Evolutionary conservation across 2,113 vertebrate genomes (phyloP).

Genomic region (Phalacrocorax pelagicus): DNA sequence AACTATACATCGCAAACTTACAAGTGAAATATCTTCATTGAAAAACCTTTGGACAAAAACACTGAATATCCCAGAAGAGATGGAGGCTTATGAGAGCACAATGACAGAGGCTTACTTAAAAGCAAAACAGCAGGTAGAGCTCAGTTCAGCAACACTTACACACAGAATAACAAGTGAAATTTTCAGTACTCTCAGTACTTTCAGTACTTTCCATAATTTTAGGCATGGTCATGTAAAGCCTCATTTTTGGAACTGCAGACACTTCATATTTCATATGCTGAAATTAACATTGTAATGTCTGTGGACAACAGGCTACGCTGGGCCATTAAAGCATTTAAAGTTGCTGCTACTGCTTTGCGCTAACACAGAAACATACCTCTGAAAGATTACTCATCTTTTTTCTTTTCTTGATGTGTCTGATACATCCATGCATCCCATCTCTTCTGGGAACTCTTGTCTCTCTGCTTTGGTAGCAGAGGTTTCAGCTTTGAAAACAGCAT

Average conservation of each 20-base stretch:
- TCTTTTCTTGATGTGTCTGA: background rate
- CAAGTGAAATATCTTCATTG: conserved; percentile 72
- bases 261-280: background rate
- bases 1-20: conserved; percentile 75
- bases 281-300: background rate
- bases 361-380: background rate
- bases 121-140: conserved; percentile 57
- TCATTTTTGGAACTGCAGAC: accelerated
- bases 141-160: background rate
- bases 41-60: conserved; percentile 58
- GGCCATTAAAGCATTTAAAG: background rate
- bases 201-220: background rate
- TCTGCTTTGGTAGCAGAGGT: background rate
- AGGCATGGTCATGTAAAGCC: accelerated
- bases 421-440: background rate
- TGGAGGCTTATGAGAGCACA: background rate
- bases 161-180: background rate
- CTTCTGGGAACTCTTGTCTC: background rate
- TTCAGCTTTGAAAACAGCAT: background rate
- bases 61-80: background rate
- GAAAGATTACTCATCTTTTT: background rate
- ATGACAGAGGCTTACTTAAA: background rate
- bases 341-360: background rate
- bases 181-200: background rate
- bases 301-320: background rate